Conservation (phyloP, 2,888 invertebrate species). For the Frankliniella intonsa region DNA sequence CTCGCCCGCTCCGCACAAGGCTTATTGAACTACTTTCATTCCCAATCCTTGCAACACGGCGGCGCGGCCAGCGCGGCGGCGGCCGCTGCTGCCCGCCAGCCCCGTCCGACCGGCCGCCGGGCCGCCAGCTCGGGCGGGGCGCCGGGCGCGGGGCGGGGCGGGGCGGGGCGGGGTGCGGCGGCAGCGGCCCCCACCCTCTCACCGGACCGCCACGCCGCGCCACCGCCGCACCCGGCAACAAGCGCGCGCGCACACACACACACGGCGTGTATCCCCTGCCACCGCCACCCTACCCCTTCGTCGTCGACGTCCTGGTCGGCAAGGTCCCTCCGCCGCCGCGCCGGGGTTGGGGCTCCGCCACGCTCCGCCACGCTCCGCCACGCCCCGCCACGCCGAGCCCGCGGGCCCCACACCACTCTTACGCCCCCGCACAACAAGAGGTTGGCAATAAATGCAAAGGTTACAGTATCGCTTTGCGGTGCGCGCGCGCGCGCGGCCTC, state of each 20-base stretch:
- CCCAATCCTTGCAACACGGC: neutral
- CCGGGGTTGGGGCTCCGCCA: neutral
- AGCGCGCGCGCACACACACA: neutral
- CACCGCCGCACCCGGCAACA: constrained; percentile 14
- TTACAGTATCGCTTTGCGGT: too few relatives aligned
- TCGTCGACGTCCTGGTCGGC: neutral
- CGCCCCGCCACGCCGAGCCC: neutral
- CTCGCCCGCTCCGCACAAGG: neutral
- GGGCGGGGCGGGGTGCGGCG: neutral
- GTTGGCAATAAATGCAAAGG: neutral
- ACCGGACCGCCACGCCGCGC: neutral
- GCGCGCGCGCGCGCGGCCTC: too few relatives aligned
- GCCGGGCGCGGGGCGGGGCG: neutral
- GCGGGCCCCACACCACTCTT: too few relatives aligned
- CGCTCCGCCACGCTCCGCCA: neutral
- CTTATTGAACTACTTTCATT: constrained; percentile 5
- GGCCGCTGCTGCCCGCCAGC: neutral
- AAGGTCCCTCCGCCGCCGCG: neutral
- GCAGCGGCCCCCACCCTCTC: neutral
- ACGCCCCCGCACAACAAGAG: neutral
- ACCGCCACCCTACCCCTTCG: neutral
- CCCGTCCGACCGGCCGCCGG: neutral
- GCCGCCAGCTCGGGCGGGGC: neutral
- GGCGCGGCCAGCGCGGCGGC: neutral
- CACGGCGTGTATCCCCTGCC: neutral